These are phyloP conservation scores for Hypocryptadius cinnamomeus DNA, from an alignment of 2,113 vertebrate species.

Conservation along the genomic window DNA sequence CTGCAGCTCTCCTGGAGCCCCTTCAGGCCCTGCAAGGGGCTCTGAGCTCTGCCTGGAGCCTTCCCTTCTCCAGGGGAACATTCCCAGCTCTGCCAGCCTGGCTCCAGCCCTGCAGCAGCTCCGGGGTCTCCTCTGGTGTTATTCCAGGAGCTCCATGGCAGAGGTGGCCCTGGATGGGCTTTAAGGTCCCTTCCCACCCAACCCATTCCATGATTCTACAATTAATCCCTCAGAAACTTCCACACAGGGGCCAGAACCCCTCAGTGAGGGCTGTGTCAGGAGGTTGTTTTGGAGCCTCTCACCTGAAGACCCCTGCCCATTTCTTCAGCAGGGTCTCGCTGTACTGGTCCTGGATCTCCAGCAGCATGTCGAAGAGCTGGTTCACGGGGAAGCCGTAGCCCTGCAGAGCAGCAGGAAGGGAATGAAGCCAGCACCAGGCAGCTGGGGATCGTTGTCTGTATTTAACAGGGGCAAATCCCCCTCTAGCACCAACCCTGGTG, in stretches of 20 bases:
- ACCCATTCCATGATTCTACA: rapidly evolving
- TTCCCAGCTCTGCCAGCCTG: neutral
- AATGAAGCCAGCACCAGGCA: neutral
- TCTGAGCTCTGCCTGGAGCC: rapidly evolving
- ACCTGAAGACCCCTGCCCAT: slow-evolving; percentile 93
- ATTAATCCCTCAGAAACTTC: rapidly evolving
- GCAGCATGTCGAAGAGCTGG: slow-evolving; percentile 93
- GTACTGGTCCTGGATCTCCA: slow-evolving; percentile 96
- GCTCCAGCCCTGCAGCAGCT: neutral
- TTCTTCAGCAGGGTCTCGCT: slow-evolving; percentile 93
- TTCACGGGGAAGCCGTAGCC: slow-evolving; percentile 93
- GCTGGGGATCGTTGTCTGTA: rapidly evolving
- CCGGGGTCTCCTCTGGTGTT: rapidly evolving
- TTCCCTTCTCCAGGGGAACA: neutral
- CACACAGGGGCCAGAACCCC: neutral
- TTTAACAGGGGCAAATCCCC: rapidly evolving
- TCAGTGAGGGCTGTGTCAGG: rapidly evolving
- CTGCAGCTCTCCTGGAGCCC: neutral
- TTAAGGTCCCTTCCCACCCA: too few species aligned
- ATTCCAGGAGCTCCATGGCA: neutral
- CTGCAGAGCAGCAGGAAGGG: slow-evolving; percentile 45
- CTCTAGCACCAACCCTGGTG: neutral
- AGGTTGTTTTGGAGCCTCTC: neutral
- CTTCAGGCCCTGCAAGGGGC: neutral
- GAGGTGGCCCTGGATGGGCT: too few species aligned